phyloP scores from a whole-genome alignment of 2,797 vertebrate genomes.

The Lycodopsis pacificus region DNA sequence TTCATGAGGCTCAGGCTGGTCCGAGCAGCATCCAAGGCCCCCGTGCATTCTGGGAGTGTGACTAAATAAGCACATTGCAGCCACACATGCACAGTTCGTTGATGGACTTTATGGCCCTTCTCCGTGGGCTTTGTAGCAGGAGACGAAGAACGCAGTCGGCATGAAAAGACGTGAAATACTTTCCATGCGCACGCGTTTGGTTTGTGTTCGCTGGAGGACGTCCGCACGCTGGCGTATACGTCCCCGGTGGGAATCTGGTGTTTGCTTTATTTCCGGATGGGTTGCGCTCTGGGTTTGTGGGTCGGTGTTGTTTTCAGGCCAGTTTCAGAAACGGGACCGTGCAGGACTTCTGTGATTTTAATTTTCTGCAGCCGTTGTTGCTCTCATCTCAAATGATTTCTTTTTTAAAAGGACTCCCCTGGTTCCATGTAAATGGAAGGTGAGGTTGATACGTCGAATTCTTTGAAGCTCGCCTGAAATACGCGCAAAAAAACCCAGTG shows the following conservation, averaged over 20 bases:
- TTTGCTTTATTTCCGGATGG: conserved; percentile 76
- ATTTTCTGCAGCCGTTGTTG: conserved; percentile 18
- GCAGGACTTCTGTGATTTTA: conserved; percentile 48
- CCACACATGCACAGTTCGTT: conserved; percentile 53
- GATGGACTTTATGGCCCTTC: conserved; percentile 68
- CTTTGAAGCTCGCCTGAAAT: conserved; percentile 50
- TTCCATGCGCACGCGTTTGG: conserved; percentile 60
- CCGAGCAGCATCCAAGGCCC: conserved; percentile 46
- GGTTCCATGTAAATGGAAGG: conserved; percentile 31
- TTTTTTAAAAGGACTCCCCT: not conserved
- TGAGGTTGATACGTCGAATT: conserved; percentile 23
- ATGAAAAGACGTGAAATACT: conserved; percentile 71
- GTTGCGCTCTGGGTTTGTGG: conserved; percentile 54
- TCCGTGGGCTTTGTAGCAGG: conserved; percentile 54
- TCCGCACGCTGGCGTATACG: conserved; percentile 35
- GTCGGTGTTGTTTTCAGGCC: conserved; percentile 50
- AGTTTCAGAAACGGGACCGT: conserved; percentile 32
- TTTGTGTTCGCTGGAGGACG: conserved; percentile 63
- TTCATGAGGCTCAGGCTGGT: conserved; percentile 24
- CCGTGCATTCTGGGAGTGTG: conserved; percentile 63
- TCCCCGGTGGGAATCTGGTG: conserved; percentile 65
- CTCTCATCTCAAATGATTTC: conserved; percentile 1
- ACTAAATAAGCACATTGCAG: conserved; percentile 70
- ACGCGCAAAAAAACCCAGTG: conserved; percentile 19
- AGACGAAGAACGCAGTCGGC: conserved; percentile 58